Conservation (phyloP, 2,113 vertebrate species). For the Lota lota region DNA sequence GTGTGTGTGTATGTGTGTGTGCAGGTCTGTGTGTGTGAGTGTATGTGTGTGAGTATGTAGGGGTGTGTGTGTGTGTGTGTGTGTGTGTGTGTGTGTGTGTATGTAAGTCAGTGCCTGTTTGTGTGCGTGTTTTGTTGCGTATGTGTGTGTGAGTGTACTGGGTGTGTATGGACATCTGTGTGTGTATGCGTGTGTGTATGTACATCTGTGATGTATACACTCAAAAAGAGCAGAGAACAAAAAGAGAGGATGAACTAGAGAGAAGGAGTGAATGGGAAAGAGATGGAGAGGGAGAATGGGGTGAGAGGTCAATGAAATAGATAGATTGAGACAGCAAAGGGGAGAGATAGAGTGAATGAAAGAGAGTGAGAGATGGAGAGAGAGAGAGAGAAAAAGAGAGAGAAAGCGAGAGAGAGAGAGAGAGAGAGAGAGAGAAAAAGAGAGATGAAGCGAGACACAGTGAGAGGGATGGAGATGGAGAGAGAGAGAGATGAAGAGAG, state of each 20-base stretch:
- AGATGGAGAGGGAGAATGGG: conserved; percentile 4
- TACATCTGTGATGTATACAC: neutral
- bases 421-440: neutral
- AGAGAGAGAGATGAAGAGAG: neutral
- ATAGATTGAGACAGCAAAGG: neutral
- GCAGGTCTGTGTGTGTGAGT: neutral
- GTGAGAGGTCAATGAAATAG: neutral
- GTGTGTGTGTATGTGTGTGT: neutral
- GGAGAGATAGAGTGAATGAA: neutral
- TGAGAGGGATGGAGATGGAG: neutral
- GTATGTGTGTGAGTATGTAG: neutral
- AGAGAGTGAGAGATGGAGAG: neutral
- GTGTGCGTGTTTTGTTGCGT: neutral
- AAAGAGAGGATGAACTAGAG: conserved; percentile 28
- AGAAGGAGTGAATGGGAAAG: conserved; percentile 20
- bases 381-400: neutral
- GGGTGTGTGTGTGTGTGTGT: neutral
- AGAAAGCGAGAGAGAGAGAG: neutral
- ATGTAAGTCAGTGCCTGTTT: conserved; percentile 14
- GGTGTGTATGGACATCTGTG: neutral
- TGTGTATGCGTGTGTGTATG: conserved; percentile 22
- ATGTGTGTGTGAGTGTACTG: neutral
- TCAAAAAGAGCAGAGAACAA: conserved; percentile 31
- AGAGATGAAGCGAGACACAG: neutral
- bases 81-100: conserved; percentile 18